Base-by-base conservation (phyloP, 2,888 invertebrate species). In the Heliconius charithonia region DNA sequence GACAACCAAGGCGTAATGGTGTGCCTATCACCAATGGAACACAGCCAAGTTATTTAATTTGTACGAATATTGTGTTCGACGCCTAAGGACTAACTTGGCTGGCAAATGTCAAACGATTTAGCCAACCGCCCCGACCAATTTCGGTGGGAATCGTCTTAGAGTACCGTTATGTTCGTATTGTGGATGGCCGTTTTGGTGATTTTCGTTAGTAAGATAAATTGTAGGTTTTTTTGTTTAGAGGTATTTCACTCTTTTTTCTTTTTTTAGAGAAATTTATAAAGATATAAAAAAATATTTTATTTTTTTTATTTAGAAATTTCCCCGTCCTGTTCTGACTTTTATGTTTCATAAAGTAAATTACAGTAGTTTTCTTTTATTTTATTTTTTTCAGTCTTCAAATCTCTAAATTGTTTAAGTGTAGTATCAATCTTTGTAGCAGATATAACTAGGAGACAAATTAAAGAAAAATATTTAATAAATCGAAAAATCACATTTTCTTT, bases 1-100 rank as follows among this genome's bases (percentile, higher is more conserved):
- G 88, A 86, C 85, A 86, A 88, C 87, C 85, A 85, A 84, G 83
- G 79, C 86, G 87, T 87, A 90, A 90, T 89, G 85, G 87, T 85
- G 87, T 87, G 86, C 87, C 88, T 89, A 89, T 89, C 87, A 83
- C 86, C 84, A 82, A 88, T 88, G 85, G 87, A 89, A 89, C 85
- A 85, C 82, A 85, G 87, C 86, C 86, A 88, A 89, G 84, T 83
- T 85, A 83, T 84, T 85, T 85, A 85, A 85, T 85, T 84, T 86
- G 83, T 81, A 79, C 77, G 74, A 80, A 79, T 80, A 79, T 81
- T 81, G 79, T 75, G 41, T 65, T 75, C 76, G 73, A 74, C 65
- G 72, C 75, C 67, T 81, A 70, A 74, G 67, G 73, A 73, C 66
- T 9, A 63, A 62, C 63, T 77, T 63, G 59, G 73, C 75, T 37